A percentile compares a stretch with the other conserved stretches of the same genome.
These are phyloP conservation scores for Leptoclinus maculatus DNA, from an alignment of 2,797 vertebrate genomes.

Conservation along the genomic window DNA sequence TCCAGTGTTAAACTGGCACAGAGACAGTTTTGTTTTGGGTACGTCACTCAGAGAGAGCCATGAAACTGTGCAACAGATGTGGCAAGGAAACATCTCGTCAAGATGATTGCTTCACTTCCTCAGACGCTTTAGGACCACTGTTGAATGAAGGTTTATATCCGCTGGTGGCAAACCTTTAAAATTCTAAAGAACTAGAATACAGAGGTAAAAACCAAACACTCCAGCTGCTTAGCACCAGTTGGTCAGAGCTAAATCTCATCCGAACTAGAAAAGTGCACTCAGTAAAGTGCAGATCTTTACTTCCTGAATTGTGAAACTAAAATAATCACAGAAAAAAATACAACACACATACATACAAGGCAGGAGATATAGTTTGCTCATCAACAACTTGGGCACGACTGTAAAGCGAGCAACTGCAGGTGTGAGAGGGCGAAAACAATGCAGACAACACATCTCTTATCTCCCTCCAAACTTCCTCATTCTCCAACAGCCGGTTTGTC, in stretches of 20 bases:
- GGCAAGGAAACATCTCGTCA: background rate
- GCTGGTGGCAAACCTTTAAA: background rate
- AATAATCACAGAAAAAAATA: background rate
- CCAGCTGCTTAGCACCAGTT: background rate
- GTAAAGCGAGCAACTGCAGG: constrained; percentile 15
- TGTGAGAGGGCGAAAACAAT: background rate
- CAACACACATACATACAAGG: background rate
- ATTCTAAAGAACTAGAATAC: background rate
- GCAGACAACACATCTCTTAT: constrained; percentile 9
- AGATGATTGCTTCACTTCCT: background rate
- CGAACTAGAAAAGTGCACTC: too few relatives aligned
- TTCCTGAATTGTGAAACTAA: background rate
- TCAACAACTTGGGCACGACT: background rate
- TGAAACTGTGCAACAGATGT: too few relatives aligned
- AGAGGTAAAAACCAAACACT: background rate
- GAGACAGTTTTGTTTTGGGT: background rate
- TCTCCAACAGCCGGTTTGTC: constrained; percentile 18
- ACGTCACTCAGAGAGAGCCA: background rate
- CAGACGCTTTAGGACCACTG: background rate
- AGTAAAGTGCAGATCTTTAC: too few relatives aligned
- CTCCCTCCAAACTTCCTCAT: constrained; percentile 49
- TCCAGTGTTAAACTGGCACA: background rate
- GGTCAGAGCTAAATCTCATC: background rate
- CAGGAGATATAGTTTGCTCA: too few relatives aligned
- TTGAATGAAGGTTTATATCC: background rate